phyloP scores from a whole-genome alignment of 1,140 invertebrate species.

The Phenacoccus solenopsis region DNA sequence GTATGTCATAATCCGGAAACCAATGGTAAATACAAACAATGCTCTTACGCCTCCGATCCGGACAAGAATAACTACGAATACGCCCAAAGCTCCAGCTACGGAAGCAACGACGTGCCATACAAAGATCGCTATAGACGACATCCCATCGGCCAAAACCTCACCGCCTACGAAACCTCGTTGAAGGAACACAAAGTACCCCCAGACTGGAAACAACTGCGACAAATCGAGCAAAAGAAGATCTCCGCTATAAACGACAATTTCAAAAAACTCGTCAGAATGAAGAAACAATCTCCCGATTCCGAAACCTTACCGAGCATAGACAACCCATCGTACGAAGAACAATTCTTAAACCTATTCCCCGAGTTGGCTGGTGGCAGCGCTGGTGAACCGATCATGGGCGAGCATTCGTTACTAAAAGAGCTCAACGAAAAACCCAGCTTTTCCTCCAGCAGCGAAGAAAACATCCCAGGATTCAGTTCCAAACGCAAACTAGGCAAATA shows the following conservation, averaged over 20 bases:
- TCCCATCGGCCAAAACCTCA: not conserved
- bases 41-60: constrained; percentile 51
- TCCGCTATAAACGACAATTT: constrained; percentile 13
- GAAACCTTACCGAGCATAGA: not conserved
- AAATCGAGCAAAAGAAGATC: constrained; percentile 13
- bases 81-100: constrained; percentile 34
- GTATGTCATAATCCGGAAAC: constrained; percentile 52
- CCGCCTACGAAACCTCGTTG: not conserved
- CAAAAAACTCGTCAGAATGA: not conserved
- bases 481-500: not conserved
- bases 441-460: not conserved
- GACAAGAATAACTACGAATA: constrained; percentile 56
- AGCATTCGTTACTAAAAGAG: not conserved
- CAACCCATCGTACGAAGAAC: constrained; percentile 31
- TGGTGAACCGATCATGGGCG: constrained; percentile 25
- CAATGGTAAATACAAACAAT: constrained; percentile 54
- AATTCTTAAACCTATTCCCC: constrained; percentile 34
- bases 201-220: constrained; percentile 20
- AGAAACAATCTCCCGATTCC: constrained; percentile 24
- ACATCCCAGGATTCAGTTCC: not conserved
- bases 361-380: constrained; percentile 31
- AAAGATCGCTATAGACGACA: constrained; percentile 13
- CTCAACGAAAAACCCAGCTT: not conserved
- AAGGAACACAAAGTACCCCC: constrained; percentile 13
- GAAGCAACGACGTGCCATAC: constrained; percentile 20